A percentile compares a stretch with the other conserved stretches of the same genome.
phyloP scores from a whole-genome alignment of 2,888 invertebrate genomes.

The Tubulanus polymorphus region DNA sequence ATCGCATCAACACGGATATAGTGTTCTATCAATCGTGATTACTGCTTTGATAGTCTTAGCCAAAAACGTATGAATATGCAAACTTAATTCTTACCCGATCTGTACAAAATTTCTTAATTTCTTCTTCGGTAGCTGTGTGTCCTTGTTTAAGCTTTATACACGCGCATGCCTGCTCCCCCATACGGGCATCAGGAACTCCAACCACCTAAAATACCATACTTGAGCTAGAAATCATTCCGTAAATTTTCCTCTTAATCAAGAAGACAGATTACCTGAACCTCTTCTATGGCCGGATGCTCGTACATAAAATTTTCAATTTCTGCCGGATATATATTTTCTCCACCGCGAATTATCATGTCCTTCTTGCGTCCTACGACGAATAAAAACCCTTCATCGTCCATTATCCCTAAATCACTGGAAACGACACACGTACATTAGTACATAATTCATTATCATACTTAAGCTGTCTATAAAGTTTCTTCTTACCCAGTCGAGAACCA shows the following conservation, averaged over 20 bases:
- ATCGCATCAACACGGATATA: too few relatives aligned
- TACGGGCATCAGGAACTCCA: slow-evolving; percentile 70
- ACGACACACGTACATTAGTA: too few relatives aligned
- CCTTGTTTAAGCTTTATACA: slow-evolving; percentile 60
- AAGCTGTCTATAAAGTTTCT: too few relatives aligned
- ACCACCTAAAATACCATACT: slow-evolving; percentile 54
- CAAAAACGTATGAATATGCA: too few relatives aligned
- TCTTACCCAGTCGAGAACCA: background rate
- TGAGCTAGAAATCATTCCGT: too few relatives aligned
- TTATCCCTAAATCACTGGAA: background rate
- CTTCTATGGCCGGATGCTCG: background rate
- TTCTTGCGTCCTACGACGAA: background rate
- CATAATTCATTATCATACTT: too few relatives aligned
- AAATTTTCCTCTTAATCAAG: too few relatives aligned
- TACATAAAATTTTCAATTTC: background rate
- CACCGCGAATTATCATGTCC: background rate
- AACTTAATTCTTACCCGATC: slow-evolving; percentile 60
- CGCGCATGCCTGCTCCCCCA: slow-evolving; percentile 67
- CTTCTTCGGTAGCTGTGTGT: slow-evolving; percentile 58
- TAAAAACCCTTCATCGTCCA: background rate
- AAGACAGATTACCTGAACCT: background rate
- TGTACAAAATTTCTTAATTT: slow-evolving; percentile 63
- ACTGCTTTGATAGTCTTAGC: too few relatives aligned
- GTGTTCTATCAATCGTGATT: too few relatives aligned
- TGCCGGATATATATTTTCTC: background rate